A percentile compares a stretch with the other conserved stretches of the same genome.
Evolutionary conservation across 2,113 vertebrate species (phyloP).

Genomic region (Chascanopsetta lugubris): DNA sequence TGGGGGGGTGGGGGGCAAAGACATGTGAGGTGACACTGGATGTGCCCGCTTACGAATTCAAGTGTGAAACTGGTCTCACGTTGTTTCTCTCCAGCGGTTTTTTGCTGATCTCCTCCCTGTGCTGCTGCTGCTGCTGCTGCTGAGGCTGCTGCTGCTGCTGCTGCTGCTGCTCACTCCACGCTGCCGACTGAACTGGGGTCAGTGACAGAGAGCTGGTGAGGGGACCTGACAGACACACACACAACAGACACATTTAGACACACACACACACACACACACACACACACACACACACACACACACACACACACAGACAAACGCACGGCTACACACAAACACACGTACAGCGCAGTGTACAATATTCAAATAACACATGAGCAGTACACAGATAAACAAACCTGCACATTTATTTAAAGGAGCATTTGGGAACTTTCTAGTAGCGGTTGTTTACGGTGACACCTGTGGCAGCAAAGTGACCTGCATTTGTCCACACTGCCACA

Average conservation of each 20-base stretch:
- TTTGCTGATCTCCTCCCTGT: slow-evolving; percentile 86
- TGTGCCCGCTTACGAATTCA: neutral
- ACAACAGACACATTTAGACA: slow-evolving; percentile 26
- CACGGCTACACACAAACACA: neutral
- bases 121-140: too few species aligned
- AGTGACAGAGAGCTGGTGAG: slow-evolving; percentile 87
- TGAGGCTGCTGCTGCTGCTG: slow-evolving; percentile 80
- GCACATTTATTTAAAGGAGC: neutral
- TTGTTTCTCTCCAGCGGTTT: slow-evolving; percentile 81
- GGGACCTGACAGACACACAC: slow-evolving; percentile 77
- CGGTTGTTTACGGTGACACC: too few species aligned
- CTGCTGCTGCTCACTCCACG: slow-evolving; percentile 88
- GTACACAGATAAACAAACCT: neutral
- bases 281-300: neutral
- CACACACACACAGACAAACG: neutral
- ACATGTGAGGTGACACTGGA: slow-evolving; percentile 6
- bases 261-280: slow-evolving; percentile 1
- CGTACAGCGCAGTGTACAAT: slow-evolving; percentile 9
- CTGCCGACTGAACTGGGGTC: slow-evolving; percentile 88
- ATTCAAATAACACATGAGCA: slow-evolving; percentile 14
- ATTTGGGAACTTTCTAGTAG: too few species aligned
- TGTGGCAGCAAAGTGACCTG: too few species aligned
- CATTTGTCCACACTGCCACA: too few species aligned
- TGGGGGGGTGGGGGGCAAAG: too few species aligned
- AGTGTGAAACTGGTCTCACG: too few species aligned